These are phyloP conservation scores for Propsilocerus akamusi DNA, from an alignment of 1,140 invertebrate species.

Conservation along the genomic window DNA sequence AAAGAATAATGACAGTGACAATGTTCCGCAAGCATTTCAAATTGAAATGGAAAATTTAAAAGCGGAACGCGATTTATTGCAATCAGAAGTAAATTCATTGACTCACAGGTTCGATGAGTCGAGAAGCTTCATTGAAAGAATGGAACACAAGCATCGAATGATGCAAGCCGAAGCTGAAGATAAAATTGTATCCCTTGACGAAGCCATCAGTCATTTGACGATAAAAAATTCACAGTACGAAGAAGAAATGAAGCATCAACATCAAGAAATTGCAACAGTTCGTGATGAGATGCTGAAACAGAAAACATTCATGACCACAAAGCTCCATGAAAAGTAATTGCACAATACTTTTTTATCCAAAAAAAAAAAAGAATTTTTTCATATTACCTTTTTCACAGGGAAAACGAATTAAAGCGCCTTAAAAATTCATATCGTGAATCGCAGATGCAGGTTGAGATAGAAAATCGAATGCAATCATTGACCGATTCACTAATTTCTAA, in stretches of 20 bases:
- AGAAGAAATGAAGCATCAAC: slow-evolving; percentile 16
- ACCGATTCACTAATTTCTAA: slow-evolving; percentile 67
- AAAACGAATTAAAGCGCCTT: background rate
- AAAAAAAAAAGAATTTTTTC: slow-evolving; percentile 12
- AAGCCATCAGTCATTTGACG: slow-evolving; percentile 1
- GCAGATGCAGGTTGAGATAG: slow-evolving; percentile 31
- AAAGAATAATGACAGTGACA: slow-evolving; percentile 15
- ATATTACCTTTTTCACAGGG: background rate
- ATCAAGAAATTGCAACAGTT: slow-evolving; percentile 18
- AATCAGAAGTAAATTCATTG: slow-evolving; percentile 12
- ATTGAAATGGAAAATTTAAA: slow-evolving; percentile 29
- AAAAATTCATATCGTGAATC: slow-evolving; percentile 16
- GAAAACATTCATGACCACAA: slow-evolving; percentile 16
- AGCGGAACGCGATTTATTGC: slow-evolving; percentile 9
- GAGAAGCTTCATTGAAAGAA: background rate
- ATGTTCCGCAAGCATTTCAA: slow-evolving; percentile 20
- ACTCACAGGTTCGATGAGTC: slow-evolving; percentile 11
- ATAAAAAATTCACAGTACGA: slow-evolving; percentile 10
- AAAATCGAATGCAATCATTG: slow-evolving; percentile 43
- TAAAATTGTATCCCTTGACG: background rate
- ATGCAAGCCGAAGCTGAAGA: background rate
- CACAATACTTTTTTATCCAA: slow-evolving; percentile 9
- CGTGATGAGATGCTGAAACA: slow-evolving; percentile 22
- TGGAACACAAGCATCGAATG: slow-evolving; percentile 9
- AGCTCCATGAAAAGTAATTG: slow-evolving; percentile 16